These are phyloP conservation scores for Drosophila sulfurigaster DNA, from an alignment of 1,140 invertebrate species.

Conservation along the genomic window DNA sequence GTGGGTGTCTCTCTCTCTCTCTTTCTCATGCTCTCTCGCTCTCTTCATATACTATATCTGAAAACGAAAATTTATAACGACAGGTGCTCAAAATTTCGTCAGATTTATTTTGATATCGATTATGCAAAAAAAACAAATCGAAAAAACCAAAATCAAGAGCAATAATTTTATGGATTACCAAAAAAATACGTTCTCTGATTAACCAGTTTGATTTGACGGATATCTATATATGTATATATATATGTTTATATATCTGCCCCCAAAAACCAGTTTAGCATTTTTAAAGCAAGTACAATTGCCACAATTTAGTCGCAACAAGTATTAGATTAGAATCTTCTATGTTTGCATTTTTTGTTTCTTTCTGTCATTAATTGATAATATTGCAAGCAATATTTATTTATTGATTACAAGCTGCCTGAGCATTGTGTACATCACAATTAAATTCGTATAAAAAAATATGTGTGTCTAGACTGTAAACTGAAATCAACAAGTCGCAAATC, in stretches of 20 bases:
- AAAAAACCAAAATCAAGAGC: constrained; percentile 18
- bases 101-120: constrained; percentile 22
- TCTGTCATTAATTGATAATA: too few relatives aligned
- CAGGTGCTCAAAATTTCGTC: constrained; percentile 57
- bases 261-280: constrained; percentile 5
- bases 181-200: constrained; percentile 19
- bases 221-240: background rate
- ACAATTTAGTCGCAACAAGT: constrained; percentile 12
- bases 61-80: constrained; percentile 70
- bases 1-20: background rate
- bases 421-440: background rate
- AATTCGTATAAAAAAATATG: background rate
- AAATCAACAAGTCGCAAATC: constrained; percentile 29
- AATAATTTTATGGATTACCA: constrained; percentile 22
- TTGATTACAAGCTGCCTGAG: background rate
- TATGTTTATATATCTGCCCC: background rate
- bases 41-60: background rate
- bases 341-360: too few relatives aligned
- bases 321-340: background rate
- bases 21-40: too few relatives aligned
- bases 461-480: background rate
- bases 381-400: background rate
- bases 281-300: constrained; percentile 24
- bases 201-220: constrained; percentile 24
- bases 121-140: constrained; percentile 7